Evolutionary conservation across 2,888 invertebrate species (phyloP).

Genomic region (Dromius quadrimaculatus): DNA sequence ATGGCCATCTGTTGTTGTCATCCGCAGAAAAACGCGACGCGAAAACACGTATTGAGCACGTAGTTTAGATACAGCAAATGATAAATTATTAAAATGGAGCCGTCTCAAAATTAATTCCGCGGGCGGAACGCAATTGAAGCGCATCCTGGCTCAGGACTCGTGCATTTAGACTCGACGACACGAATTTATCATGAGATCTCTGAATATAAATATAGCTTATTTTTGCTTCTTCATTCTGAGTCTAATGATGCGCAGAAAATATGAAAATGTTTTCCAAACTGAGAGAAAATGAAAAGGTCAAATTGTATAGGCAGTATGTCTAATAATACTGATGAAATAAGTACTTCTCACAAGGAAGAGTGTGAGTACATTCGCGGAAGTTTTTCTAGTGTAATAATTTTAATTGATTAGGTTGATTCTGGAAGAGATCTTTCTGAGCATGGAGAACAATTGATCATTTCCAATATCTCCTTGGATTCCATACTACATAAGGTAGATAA

Average conservation of each 20-base stretch:
- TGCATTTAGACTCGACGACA: conserved; percentile 10
- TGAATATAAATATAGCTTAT: conserved; percentile 27
- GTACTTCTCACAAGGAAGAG: too few relatives aligned
- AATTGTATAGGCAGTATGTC: too few relatives aligned
- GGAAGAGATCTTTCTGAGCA: too few relatives aligned
- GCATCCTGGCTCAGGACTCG: neutral
- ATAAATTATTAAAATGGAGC: conserved; percentile 52
- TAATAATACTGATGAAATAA: too few relatives aligned
- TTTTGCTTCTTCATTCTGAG: conserved; percentile 15
- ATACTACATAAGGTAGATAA: too few relatives aligned
- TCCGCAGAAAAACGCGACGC: conserved; percentile 49
- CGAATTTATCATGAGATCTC: conserved; percentile 31
- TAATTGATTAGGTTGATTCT: too few relatives aligned
- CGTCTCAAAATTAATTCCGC: conserved; percentile 48
- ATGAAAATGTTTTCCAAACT: too few relatives aligned
- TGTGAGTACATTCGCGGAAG: too few relatives aligned
- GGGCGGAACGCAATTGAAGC: conserved; percentile 16
- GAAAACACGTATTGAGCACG: conserved; percentile 52
- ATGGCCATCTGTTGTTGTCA: conserved; percentile 51
- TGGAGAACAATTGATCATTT: too few relatives aligned
- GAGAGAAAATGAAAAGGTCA: too few relatives aligned
- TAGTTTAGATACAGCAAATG: conserved; percentile 48
- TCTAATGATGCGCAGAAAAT: conserved; percentile 5
- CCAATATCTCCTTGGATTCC: too few relatives aligned
- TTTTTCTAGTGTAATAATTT: too few relatives aligned